Evolutionary conservation across 2,113 vertebrate genomes (phyloP), one percentile per base, ranked within the genome.

Genomic region (Albula glossodonta): DNA sequence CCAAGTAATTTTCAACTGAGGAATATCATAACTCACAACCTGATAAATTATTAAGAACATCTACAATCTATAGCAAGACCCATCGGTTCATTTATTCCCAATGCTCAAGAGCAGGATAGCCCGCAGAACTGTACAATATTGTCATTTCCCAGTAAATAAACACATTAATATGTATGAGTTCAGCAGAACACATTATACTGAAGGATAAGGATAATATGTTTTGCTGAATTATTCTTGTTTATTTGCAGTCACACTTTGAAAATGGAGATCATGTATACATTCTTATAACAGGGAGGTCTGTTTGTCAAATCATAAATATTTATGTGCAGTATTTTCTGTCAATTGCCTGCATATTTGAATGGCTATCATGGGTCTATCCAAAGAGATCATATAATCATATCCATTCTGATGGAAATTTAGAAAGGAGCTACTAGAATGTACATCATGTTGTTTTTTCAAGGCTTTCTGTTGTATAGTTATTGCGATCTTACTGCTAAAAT

Each of bases 31-130:
- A 79, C 78, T 79, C 78, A 79, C 10, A 48, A 79, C 41, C 49
- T 79, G 41, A 79, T 79, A 13, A 79, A 79, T 79, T 79, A 79
- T 79, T 79, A 79, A 79, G 78, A 79, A 10, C 78, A 17, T 50
- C 41, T 25, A 79, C 41, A 49, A 50, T 79, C n/a, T 79, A 50
- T 79, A 79, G 49, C 78, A 50, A 79, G 49, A 79, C 49, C 49
- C 31, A 79, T 79, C 78, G 50, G 13, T 79, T 79, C 78, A 48
- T 79, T 50, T 17, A 49, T 79, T 79, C 78, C 78, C 49, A 50
- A 13, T 79, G 48, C 78, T 17, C 41, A 1, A 5, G 48, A 79
- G 41, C 2, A 79, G 78, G 11, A 49, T 49, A 79, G 31, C 78
- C 49, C 50, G 41, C 41, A 79, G 78, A 79, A 79, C n/a, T 79